Evolutionary conservation across 2,113 vertebrate species (phyloP).

Genomic region (Poicephalus gulielmi): DNA sequence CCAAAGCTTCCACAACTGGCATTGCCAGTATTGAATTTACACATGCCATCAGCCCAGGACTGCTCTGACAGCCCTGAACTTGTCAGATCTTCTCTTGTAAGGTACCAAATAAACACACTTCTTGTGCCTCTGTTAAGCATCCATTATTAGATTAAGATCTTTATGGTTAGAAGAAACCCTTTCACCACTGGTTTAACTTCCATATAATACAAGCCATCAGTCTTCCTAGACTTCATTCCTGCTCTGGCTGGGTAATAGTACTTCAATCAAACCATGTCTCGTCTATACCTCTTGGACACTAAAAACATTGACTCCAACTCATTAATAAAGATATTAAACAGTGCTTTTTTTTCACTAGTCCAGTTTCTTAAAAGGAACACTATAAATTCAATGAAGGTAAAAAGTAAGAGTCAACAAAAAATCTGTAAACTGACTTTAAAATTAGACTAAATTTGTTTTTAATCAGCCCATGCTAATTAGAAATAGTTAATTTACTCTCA

Average conservation of each 20-base stretch:
- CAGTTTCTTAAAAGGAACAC: neutral
- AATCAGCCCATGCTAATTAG: neutral
- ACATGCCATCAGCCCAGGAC: neutral
- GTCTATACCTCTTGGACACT: neutral
- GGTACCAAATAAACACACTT: neutral
- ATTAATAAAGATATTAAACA: constrained; percentile 1
- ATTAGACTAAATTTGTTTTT: neutral
- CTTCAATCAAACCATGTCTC: neutral
- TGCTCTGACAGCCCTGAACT: neutral
- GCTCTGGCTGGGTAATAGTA: neutral
- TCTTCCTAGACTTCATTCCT: neutral
- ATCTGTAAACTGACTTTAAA: neutral
- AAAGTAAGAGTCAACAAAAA: neutral
- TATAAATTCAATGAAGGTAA: neutral
- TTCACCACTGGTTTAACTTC: neutral
- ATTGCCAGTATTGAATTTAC: neutral
- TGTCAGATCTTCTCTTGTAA: neutral
- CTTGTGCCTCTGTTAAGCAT: neutral
- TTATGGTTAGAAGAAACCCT: neutral
- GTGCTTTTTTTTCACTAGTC: neutral
- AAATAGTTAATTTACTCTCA: neutral
- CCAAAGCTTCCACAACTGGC: neutral
- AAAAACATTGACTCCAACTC: neutral
- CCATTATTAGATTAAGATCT: neutral
- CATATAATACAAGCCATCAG: neutral